Conservation (phyloP, 2,797 vertebrate species). For the Lacerta agilis region DNA sequence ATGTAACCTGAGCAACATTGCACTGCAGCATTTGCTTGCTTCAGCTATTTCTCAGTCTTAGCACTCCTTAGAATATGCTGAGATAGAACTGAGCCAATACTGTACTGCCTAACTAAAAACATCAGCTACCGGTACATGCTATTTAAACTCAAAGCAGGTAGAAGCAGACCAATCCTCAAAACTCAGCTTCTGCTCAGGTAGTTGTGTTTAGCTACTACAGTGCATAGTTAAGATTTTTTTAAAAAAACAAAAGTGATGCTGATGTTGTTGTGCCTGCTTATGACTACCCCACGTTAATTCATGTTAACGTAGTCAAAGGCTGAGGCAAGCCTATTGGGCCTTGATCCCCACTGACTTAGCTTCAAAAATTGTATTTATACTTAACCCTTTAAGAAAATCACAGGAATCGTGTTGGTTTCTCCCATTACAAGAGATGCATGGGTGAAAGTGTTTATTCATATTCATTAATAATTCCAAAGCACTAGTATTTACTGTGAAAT, state of each 20-base stretch:
- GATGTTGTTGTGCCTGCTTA: too few relatives aligned
- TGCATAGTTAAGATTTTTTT: neutral
- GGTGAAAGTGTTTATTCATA: neutral
- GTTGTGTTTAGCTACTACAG: too few relatives aligned
- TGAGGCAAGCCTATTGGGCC: neutral
- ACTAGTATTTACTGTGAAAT: too few relatives aligned
- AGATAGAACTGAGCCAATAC: neutral
- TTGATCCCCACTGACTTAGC: neutral
- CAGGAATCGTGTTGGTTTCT: neutral
- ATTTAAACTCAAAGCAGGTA: neutral
- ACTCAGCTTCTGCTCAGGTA: too few relatives aligned
- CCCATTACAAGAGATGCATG: neutral
- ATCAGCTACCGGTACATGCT: neutral
- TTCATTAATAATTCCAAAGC: neutral
- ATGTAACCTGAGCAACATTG: neutral
- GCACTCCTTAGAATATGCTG: neutral
- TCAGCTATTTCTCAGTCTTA: neutral
- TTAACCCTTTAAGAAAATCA: neutral
- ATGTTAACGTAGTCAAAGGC: neutral
- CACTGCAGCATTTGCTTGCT: neutral
- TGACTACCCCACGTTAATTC: too few relatives aligned
- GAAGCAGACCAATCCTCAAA: neutral
- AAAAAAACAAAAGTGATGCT: neutral
- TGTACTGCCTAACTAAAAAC: neutral
- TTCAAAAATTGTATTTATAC: neutral